Evolutionary conservation across 2,888 invertebrate genomes (phyloP), one percentile per base, ranked within the genome.

Genomic region (Andrena bicolor): DNA sequence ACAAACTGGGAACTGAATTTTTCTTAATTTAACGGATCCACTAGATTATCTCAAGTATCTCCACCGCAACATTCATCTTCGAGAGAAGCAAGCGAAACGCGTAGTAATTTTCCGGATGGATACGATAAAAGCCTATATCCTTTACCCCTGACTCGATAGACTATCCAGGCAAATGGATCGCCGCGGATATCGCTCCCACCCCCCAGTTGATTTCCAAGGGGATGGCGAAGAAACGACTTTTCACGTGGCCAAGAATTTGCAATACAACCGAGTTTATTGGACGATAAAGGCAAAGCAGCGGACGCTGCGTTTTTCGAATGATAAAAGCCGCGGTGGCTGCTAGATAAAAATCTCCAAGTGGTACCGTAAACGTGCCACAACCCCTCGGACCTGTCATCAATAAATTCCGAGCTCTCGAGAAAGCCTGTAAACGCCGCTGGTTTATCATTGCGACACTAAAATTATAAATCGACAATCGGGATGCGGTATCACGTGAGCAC

Each of bases 201-300:
- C 16, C 23, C 8, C 58, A 4, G 35, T 26, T 8, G 49, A 41
- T 23, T 28, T 32, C 23, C 8, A 23, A 7, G 53, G 28, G 23
- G 41, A 30, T 48, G 73, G 32, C 10, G 63, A 56, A 51, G 68
- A 60, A 83, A 86, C 63, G 81, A 71, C 71, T 79, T 71, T 74
- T 75, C 58, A 60, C 72, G 74, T 64, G 60, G 79, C 76, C 76
- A 85, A 84, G 86, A 90, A 90, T 90, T 90, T 89, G 90, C 89
- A 89, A 90, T 89, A 84, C 74, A 83, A 79, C 77, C 61, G 30
- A 66, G 73, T 90, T 90, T 90, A 90, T 87, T 84, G 60, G 76
- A 77, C 85, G 82, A 75, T 90, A 89, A 88, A 87, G 72, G 63
- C 72, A 63, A 72, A 79, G 60, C 80, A 68, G 78, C 69, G 53